These are phyloP conservation scores for Plagiodera versicolora DNA, from an alignment of 2,888 invertebrate genomes.

Conservation along the genomic window DNA sequence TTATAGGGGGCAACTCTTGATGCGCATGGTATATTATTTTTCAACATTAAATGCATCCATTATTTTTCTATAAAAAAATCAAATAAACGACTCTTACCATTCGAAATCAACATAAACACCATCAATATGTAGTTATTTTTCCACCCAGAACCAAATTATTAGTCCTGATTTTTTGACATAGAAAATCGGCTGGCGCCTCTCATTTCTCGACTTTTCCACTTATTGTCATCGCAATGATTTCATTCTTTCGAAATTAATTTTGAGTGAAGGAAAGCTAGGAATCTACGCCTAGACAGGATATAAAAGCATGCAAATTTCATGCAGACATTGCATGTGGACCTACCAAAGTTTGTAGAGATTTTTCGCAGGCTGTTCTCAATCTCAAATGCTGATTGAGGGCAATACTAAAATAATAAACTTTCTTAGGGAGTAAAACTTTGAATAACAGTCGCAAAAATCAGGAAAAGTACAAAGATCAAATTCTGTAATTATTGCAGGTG, in stretches of 20 bases:
- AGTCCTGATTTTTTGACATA: neutral
- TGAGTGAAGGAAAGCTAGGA: neutral
- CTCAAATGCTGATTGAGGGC: constrained; percentile 54
- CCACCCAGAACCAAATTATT: constrained; percentile 4
- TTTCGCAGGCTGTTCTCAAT: constrained; percentile 30
- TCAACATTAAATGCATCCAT: too few species aligned
- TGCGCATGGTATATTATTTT: too few species aligned
- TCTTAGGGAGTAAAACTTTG: constrained; percentile 26
- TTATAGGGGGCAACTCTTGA: too few species aligned
- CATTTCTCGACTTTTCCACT: neutral
- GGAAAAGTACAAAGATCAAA: too few species aligned
- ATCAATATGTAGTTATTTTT: constrained; percentile 8
- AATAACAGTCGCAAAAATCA: neutral
- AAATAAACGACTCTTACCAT: constrained; percentile 7
- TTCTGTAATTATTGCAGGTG: too few species aligned
- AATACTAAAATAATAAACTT: constrained; percentile 50
- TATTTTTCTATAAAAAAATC: neutral
- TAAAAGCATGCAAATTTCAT: constrained; percentile 13
- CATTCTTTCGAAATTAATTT: neutral
- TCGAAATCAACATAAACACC: constrained; percentile 12
- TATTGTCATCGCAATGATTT: neutral
- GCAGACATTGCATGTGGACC: constrained; percentile 34
- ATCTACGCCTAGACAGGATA: constrained; percentile 10
- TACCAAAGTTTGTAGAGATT: constrained; percentile 41
- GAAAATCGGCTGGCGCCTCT: neutral